These are phyloP conservation scores for Lysiphlebus fabarum DNA, from an alignment of 1,140 invertebrate species.

Conservation along the genomic window DNA sequence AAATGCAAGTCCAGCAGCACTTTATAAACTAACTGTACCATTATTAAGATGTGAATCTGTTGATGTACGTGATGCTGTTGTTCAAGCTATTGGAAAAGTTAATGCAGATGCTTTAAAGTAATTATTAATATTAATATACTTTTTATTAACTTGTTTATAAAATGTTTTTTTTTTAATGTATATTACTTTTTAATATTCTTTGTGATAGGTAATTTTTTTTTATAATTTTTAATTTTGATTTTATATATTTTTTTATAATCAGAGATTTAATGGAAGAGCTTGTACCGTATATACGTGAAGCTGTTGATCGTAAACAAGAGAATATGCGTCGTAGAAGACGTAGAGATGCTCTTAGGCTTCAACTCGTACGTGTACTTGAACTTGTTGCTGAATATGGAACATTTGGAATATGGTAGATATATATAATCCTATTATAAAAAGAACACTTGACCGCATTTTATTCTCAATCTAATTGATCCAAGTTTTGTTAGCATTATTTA, in stretches of 20 bases:
- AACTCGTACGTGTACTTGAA: conserved; percentile 87
- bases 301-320: conserved; percentile 96
- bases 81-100: conserved; percentile 88
- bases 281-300: conserved; percentile 85
- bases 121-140: too few species aligned
- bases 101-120: conserved; percentile 91
- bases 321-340: conserved; percentile 86
- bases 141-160: background rate
- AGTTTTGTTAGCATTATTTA: too few species aligned
- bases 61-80: conserved; percentile 90
- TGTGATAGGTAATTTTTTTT: too few species aligned
- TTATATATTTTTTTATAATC: conserved; percentile 23
- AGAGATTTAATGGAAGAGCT: conserved; percentile 97
- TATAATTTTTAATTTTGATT: conserved; percentile 13
- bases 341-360: conserved; percentile 87
- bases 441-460: too few species aligned
- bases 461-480: too few species aligned
- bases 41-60: conserved; percentile 84
- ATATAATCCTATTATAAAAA: too few species aligned
- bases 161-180: background rate
- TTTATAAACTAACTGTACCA: conserved; percentile 90
- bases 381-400: conserved; percentile 90
- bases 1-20: conserved; percentile 70
- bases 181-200: background rate
- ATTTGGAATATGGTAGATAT: conserved; percentile 76